phyloP scores from a whole-genome alignment of 2,888 invertebrate species.

The Rhopalosiphum nymphaeae region DNA sequence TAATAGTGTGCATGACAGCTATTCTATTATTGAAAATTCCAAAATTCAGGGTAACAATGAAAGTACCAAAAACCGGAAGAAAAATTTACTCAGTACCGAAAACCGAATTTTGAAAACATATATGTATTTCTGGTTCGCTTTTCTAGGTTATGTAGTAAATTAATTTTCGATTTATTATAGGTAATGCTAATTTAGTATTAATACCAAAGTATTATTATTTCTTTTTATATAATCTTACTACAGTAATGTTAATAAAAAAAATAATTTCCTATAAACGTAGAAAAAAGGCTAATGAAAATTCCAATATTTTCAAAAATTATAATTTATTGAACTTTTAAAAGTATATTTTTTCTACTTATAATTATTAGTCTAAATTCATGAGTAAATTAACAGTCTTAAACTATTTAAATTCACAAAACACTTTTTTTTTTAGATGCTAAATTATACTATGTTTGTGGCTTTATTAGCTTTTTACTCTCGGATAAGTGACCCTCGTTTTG shows the following conservation, averaged over 20 bases:
- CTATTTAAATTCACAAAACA: not conserved
- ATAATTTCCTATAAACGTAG: not conserved
- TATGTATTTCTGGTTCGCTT: not conserved
- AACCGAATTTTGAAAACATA: not conserved
- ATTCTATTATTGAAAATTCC: not conserved
- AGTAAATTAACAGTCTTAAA: not conserved
- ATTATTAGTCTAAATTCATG: not conserved
- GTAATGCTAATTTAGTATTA: not conserved
- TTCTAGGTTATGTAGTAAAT: not conserved
- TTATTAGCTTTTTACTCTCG: conserved; percentile 98
- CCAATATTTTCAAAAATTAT: not conserved
- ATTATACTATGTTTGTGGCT: conserved; percentile 95
- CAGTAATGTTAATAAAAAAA: not conserved
- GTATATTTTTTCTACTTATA: not conserved
- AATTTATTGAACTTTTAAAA: not conserved
- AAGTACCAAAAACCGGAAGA: not conserved
- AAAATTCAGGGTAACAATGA: not conserved
- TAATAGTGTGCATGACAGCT: not conserved
- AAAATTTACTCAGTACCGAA: not conserved
- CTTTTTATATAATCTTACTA: not conserved
- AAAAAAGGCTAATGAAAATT: not conserved
- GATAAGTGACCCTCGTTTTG: conserved; percentile 95
- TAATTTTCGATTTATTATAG: not conserved
- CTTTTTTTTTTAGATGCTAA: conserved; percentile 21
- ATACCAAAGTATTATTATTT: not conserved